Conservation (phyloP, 2,888 invertebrate genomes). For the Watsonalla cultraria region DNA sequence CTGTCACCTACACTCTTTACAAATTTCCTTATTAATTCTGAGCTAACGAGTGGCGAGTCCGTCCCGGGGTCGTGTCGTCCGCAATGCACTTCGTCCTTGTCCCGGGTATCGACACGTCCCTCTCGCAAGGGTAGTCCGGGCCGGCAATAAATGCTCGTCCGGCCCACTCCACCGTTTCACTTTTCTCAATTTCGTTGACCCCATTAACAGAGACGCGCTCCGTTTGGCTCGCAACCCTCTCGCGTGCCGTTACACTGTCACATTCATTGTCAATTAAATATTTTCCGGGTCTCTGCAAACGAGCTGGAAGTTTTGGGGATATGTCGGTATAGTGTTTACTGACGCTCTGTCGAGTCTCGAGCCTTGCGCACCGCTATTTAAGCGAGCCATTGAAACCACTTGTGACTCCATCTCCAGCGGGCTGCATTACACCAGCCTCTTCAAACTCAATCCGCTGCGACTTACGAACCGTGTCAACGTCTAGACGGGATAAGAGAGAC, state of each 20-base stretch:
- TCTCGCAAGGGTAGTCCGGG: conserved; percentile 34
- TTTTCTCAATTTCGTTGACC: conserved; percentile 73
- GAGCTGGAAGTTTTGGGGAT: conserved; percentile 38
- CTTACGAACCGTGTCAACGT: conserved; percentile 44
- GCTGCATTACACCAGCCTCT: conserved; percentile 30
- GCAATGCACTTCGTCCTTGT: conserved; percentile 23
- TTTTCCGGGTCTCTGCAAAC: conserved; percentile 39
- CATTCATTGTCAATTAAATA: conserved; percentile 65
- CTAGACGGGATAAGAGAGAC: conserved; percentile 58
- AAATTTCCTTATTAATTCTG: conserved; percentile 53
- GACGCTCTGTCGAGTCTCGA: conserved; percentile 25
- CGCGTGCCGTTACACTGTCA: conserved; percentile 50
- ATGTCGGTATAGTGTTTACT: conserved; percentile 33
- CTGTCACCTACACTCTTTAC: conserved; percentile 37
- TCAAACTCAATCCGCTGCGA: conserved; percentile 43
- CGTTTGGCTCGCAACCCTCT: conserved; percentile 54
- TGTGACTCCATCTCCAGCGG: conserved; percentile 15
- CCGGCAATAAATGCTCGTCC: conserved; percentile 53
- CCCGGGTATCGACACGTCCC: conserved; percentile 29
- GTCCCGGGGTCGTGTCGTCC: conserved; percentile 15
- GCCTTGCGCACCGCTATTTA: conserved; percentile 7
- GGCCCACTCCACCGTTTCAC: conserved; percentile 56
- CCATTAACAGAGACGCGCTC: conserved; percentile 60
- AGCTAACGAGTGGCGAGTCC: conserved; percentile 25
- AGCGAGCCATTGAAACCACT: conserved; percentile 33